Evolutionary conservation across 2,888 invertebrate genomes (phyloP).

Genomic region (Coecobrya sp.): DNA sequence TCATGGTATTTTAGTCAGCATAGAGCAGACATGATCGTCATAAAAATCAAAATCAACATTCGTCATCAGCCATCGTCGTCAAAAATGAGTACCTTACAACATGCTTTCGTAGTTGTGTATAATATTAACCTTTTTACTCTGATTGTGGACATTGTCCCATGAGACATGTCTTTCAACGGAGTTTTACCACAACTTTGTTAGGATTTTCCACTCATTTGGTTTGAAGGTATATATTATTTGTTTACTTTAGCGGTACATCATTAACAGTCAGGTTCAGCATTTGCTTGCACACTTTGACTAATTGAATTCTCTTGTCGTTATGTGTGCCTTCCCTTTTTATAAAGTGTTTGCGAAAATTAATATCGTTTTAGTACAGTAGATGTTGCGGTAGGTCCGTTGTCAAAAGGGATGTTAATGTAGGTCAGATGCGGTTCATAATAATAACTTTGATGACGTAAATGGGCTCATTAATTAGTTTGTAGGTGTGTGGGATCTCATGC

Average conservation of each 20-base stretch:
- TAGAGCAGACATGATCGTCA: slow-evolving; percentile 1
- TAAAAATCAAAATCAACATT: neutral
- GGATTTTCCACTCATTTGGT: neutral
- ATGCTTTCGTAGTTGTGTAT: neutral
- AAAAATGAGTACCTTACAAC: neutral
- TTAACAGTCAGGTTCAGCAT: neutral
- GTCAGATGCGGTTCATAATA: slow-evolving; percentile 23
- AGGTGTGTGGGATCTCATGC: slow-evolving; percentile 3
- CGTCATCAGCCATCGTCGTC: neutral
- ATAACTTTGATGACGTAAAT: slow-evolving; percentile 42
- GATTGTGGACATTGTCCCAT: neutral
- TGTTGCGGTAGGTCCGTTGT: slow-evolving; percentile 28
- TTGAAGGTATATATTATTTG: slow-evolving; percentile 5
- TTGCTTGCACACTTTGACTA: neutral
- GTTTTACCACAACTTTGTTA: neutral
- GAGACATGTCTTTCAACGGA: neutral
- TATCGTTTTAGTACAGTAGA: neutral
- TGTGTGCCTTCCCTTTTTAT: neutral
- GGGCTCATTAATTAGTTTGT: slow-evolving; percentile 23
- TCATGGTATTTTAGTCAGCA: no score
- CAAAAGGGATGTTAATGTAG: slow-evolving; percentile 38
- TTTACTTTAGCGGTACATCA: neutral
- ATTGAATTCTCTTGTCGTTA: neutral
- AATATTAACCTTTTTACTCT: neutral
- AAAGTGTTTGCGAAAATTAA: neutral